phyloP scores from a whole-genome alignment of 2,113 vertebrate genomes.

The Ciconia maguari region DNA sequence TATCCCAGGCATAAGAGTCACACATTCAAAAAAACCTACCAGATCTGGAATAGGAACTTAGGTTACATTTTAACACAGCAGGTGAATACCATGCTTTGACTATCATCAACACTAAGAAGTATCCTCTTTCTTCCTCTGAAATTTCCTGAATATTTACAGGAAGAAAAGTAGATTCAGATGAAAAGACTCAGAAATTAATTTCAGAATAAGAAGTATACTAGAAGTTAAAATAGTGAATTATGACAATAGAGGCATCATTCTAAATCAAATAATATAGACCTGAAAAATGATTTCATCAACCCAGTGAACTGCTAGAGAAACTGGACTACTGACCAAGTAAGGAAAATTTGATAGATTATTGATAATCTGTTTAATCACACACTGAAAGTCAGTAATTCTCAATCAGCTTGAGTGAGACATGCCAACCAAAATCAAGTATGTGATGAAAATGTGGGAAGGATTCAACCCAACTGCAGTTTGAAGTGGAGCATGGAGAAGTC shows the following conservation, averaged over 20 bases:
- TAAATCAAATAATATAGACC: neutral
- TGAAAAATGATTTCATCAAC: neutral
- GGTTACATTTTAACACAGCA: neutral
- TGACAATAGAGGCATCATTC: neutral
- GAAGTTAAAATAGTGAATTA: neutral
- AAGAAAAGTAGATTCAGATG: neutral
- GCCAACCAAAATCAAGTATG: neutral
- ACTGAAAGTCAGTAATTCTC: neutral
- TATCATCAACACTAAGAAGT: neutral
- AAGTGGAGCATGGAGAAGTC: neutral
- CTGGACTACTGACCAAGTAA: neutral
- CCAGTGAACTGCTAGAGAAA: neutral
- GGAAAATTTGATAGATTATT: neutral
- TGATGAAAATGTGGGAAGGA: neutral
- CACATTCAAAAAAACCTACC: neutral
- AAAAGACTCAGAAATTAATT: neutral
- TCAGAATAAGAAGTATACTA: neutral
- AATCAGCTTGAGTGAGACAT: neutral
- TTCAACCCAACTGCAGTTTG: neutral
- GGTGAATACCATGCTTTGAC: neutral
- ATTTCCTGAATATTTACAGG: neutral
- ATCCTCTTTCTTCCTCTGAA: neutral
- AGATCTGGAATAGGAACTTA: neutral
- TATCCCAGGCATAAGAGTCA: rapidly evolving
- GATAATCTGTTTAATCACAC: neutral